Evolutionary conservation across 2,113 vertebrate species (phyloP).

Genomic region (Pseudorhombus dupliciocellatus): DNA sequence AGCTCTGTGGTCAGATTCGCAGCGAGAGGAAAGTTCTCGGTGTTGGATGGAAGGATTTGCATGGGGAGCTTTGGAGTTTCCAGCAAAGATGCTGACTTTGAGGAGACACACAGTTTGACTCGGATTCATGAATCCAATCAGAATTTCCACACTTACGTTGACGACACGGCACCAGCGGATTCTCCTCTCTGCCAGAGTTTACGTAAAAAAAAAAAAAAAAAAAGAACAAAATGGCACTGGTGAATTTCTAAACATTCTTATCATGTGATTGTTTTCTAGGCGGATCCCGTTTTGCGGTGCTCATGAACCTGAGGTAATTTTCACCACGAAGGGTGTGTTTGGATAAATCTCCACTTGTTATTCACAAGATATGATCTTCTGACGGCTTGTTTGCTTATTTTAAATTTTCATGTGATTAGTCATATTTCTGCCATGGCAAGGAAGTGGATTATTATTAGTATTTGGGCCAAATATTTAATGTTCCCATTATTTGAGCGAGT

Average conservation of each 20-base stretch:
- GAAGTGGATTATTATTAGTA: constrained; percentile 80
- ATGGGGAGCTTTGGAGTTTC: constrained; percentile 48
- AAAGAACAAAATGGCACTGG: constrained; percentile 3
- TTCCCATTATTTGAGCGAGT: constrained; percentile 81
- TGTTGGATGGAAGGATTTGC: constrained; percentile 51
- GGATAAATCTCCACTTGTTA: constrained; percentile 66
- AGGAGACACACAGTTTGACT: constrained; percentile 31
- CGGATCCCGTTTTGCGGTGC: constrained; percentile 37
- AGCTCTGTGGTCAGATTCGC: constrained; percentile 58
- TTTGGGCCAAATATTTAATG: constrained; percentile 84
- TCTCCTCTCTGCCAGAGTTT: not conserved
- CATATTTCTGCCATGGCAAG: constrained; percentile 62
- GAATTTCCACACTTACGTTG: constrained; percentile 49
- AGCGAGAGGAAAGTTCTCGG: constrained; percentile 58
- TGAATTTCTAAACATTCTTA: constrained; percentile 36
- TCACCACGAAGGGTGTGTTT: constrained; percentile 60
- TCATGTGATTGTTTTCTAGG: constrained; percentile 35
- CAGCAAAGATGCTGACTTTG: constrained; percentile 59
- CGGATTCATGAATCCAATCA: constrained; percentile 50
- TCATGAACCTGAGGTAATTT: constrained; percentile 63
- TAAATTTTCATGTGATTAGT: constrained; percentile 70
- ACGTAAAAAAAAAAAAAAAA: constrained; percentile 16
- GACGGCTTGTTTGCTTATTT: constrained; percentile 73
- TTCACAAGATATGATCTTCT: constrained; percentile 61
- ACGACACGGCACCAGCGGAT: constrained; percentile 3